These are phyloP conservation scores for Illadopsis cleaveri DNA, from an alignment of 2,113 vertebrate species.

Conservation along the genomic window DNA sequence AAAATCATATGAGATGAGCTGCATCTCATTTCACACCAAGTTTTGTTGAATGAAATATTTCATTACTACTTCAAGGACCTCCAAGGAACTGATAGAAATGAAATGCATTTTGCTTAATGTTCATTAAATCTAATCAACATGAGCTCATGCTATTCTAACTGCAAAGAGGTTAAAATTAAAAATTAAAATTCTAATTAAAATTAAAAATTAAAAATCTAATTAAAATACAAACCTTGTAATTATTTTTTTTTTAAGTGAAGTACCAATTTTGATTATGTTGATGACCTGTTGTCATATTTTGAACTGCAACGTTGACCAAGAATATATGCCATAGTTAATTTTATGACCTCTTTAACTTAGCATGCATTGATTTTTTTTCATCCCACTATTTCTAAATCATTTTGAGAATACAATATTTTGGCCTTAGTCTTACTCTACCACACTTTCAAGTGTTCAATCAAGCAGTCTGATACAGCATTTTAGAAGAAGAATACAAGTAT, in stretches of 20 bases:
- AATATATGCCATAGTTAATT: neutral
- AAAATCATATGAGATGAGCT: neutral
- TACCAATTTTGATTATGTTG: neutral
- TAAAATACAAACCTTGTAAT: neutral
- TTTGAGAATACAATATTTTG: neutral
- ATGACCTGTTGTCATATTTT: neutral
- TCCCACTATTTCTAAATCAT: neutral
- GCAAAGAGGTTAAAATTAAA: neutral
- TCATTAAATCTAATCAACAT: neutral
- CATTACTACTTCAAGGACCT: neutral
- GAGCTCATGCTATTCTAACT: neutral
- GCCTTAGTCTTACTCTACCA: neutral
- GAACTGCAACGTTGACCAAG: neutral
- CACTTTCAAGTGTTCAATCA: neutral
- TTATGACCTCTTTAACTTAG: neutral
- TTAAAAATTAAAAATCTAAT: neutral
- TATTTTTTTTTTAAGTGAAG: neutral
- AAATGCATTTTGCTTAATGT: neutral
- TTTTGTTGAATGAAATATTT: neutral
- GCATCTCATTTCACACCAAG: neutral
- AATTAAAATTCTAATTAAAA: neutral
- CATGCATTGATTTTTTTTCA: neutral
- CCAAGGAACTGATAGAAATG: neutral
- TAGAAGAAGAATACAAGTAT: neutral
- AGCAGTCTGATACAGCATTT: neutral